Evolutionary conservation across 2,888 invertebrate species (phyloP), one percentile per base, ranked within the genome.

Genomic region (Tetragnatha montana): DNA sequence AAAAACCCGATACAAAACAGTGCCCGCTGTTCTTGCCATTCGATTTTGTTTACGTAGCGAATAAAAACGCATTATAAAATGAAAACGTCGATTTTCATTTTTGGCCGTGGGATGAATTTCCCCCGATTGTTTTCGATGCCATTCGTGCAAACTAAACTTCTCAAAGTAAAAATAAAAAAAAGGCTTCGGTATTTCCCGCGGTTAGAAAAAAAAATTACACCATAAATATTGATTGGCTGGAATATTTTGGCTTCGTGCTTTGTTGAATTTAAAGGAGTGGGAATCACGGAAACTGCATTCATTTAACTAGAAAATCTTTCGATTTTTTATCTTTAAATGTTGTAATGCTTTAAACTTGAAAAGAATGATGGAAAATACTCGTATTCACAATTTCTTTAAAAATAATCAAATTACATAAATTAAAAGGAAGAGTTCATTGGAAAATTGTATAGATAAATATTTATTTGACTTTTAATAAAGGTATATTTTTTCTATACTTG

Each of bases 21-120:
- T 85, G 81, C 75, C 69, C 75, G 21, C 76, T 76, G 73, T 81
- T 75, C 83, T 74, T 81, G 76, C 81, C 51, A 81, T 85, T 85
- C 71, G 70, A 89, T 89, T 80, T 84, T 85, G 84, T 85, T 85
- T 85, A 84, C 81, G 75, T 17, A 21, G 14, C 60, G 85, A 85
- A 85, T 85, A 89, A 85, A 85, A 81, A 81, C 81, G 19, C 85
- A 83, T 89, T 89, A 89, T 81, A 81, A 89, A 82, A 81, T 81
- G 70, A 87, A 89, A 35, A 89, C 80, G 85, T 89, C 81, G 89
- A 89, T 89, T 85, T 85, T 81, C 81, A 81, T 89, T 89, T 79
- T 84, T 60, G 84, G 69, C 80, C 69, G 14, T 8, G 22, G 83
- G 88, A 81, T 89, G 80, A 60, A 84, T 89, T 76, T 83, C 88